Base-by-base conservation (phyloP, 2,797 vertebrate species). In the Babyrousa celebensis region DNA sequence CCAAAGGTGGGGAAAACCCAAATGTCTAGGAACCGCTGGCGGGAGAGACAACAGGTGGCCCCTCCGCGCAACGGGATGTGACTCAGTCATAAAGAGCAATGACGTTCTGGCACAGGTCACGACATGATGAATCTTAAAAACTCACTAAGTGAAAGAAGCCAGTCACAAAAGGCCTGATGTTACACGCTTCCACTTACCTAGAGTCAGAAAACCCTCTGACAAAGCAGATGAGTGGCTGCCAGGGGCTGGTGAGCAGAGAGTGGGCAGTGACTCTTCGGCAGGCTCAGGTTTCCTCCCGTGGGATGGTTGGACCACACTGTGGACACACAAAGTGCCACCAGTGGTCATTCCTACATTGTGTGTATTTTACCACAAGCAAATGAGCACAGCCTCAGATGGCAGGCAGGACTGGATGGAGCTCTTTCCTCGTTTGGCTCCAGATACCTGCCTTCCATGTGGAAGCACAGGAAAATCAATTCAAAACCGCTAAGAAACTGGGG, bases 391-490 rank as follows among this genome's bases (percentile, higher is more conserved):
- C 43, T 48, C 9, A 48, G 7, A 48, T 6, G 6, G 43, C 12
- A 6, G 89, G 72, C 56, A 18, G 25, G 71, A 68, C 2, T n/a
- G 18, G 68, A 21, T 67, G 36, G 48, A 80, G 9, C 54, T 58
- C 43, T 63, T 43, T 87, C 21, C 18, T 88, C n/a, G 25, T 21
- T 75, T 40, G 56, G 77, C 5, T 91, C 8, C 71, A 56, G 20
- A 85, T 58, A 40, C 60, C 63, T 70, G 18, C n/a, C 56, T 90
- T 85, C 54, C 18, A 40, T 12, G 12, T 32, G 29, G 60, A 93
- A 85, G 23, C 62, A 82, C 21, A 95, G 87, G 63, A 79, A 92
- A 84, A 63, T 40, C 32, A 92, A 79, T 23, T 83, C 20, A 78
- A 52, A 54, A 52, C 25, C 29, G 67, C 29, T 67, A 85, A 89